Evolutionary conservation across 2,888 invertebrate species (phyloP).

Genomic region (Lycia hirtaria): DNA sequence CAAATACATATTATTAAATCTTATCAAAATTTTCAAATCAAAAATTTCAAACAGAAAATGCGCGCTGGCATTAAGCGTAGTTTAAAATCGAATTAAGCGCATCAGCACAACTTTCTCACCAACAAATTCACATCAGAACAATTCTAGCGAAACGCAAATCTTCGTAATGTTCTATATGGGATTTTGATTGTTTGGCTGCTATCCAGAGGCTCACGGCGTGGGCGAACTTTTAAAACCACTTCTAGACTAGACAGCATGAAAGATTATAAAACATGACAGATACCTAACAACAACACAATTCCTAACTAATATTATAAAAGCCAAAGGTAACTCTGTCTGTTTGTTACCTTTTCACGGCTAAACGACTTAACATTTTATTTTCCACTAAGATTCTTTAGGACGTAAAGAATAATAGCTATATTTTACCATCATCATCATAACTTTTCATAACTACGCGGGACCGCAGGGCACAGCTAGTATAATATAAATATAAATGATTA

Average conservation of each 20-base stretch:
- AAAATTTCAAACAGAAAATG: neutral
- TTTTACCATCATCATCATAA: too few species aligned
- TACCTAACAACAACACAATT: neutral
- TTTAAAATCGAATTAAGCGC: neutral
- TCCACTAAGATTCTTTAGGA: too few species aligned
- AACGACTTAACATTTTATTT: too few species aligned
- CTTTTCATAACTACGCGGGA: too few species aligned
- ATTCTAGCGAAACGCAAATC: conserved; percentile 48
- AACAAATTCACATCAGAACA: conserved; percentile 12
- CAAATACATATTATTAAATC: neutral
- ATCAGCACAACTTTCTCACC: conserved; percentile 3
- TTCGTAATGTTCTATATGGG: conserved; percentile 56
- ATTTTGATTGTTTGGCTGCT: conserved; percentile 72
- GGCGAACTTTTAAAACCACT: conserved; percentile 44
- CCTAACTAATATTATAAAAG: too few species aligned
- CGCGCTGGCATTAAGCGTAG: neutral
- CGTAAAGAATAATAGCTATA: too few species aligned
- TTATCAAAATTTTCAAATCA: neutral
- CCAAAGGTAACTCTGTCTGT: too few species aligned
- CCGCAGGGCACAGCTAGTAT: too few species aligned
- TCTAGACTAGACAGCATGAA: conserved; percentile 26
- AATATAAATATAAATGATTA: too few species aligned
- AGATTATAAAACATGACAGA: neutral
- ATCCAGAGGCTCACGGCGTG: conserved; percentile 66
- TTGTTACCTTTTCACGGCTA: too few species aligned